These are phyloP conservation scores for Pycnonotus jocosus DNA, from an alignment of 2,113 vertebrate genomes.

Conservation along the genomic window DNA sequence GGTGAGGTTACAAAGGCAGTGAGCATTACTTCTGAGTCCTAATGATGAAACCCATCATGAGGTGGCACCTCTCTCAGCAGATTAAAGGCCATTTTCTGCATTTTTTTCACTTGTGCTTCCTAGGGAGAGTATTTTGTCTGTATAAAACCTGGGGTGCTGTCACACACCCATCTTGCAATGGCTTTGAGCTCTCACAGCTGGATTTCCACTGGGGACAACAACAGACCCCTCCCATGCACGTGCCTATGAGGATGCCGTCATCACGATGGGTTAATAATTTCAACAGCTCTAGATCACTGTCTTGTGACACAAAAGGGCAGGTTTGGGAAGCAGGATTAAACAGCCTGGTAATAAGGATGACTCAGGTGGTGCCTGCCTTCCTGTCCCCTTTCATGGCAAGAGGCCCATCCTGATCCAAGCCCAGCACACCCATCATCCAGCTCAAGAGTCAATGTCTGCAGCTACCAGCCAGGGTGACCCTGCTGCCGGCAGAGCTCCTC, in stretches of 20 bases:
- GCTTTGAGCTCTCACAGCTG: neutral
- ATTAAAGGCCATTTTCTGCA: fast-evolving
- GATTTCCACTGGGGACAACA: neutral
- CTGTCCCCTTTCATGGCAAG: fast-evolving
- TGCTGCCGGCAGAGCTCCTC: neutral
- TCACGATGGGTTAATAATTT: neutral
- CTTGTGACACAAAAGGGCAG: neutral
- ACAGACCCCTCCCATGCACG: fast-evolving
- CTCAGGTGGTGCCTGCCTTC: neutral
- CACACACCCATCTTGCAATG: neutral
- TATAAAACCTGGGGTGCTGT: neutral
- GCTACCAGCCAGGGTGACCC: neutral
- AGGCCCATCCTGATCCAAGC: neutral
- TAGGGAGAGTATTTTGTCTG: neutral
- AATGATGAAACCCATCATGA: neutral
- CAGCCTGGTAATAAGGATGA: neutral
- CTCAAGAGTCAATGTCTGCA: neutral
- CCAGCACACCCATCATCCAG: neutral
- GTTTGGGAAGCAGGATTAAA: neutral
- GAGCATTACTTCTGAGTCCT: neutral
- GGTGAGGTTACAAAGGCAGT: neutral
- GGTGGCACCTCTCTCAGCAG: neutral
- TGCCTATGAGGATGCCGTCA: neutral
- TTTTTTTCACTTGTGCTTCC: neutral
- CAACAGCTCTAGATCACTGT: neutral